Conservation (phyloP, 1,140 invertebrate genomes). For the Helicoverpa zea region DNA sequence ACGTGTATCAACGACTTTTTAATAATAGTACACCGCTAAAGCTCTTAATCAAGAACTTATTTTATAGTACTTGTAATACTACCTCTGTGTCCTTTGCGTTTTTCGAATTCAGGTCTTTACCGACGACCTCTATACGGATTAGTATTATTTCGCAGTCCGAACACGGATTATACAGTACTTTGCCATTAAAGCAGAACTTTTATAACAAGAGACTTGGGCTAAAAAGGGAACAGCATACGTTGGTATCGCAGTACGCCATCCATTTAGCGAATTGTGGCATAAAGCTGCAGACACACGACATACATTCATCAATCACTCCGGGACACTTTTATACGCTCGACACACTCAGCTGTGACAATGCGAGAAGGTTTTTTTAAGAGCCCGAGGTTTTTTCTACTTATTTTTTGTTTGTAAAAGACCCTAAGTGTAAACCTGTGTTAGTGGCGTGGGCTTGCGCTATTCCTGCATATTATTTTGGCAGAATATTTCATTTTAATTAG, state of each 20-base stretch:
- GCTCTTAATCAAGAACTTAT: no score
- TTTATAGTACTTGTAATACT: no score
- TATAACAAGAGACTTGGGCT: conserved; percentile 40
- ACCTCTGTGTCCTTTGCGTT: not conserved
- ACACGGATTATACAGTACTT: conserved; percentile 46
- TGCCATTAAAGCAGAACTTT: conserved; percentile 43
- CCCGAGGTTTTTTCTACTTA: not conserved
- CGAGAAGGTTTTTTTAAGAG: conserved; percentile 52
- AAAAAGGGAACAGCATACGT: conserved; percentile 38
- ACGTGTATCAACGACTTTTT: not conserved
- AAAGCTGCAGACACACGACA: conserved; percentile 59
- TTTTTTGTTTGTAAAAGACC: conserved; percentile 47
- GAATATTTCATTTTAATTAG: not conserved
- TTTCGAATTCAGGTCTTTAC: not conserved
- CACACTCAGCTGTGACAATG: conserved; percentile 59
- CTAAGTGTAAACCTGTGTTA: conserved; percentile 44
- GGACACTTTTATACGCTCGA: conserved; percentile 58
- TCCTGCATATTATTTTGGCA: not conserved
- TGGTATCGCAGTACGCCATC: conserved; percentile 47
- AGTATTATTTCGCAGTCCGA: conserved; percentile 38
- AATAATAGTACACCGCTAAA: not conserved
- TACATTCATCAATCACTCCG: conserved; percentile 66
- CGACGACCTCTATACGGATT: conserved; percentile 30
- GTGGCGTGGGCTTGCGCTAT: not conserved
- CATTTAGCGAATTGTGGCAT: conserved; percentile 51